phyloP scores from a whole-genome alignment of 2,888 invertebrate species.

The Amblyjoppa fuscipennis region DNA sequence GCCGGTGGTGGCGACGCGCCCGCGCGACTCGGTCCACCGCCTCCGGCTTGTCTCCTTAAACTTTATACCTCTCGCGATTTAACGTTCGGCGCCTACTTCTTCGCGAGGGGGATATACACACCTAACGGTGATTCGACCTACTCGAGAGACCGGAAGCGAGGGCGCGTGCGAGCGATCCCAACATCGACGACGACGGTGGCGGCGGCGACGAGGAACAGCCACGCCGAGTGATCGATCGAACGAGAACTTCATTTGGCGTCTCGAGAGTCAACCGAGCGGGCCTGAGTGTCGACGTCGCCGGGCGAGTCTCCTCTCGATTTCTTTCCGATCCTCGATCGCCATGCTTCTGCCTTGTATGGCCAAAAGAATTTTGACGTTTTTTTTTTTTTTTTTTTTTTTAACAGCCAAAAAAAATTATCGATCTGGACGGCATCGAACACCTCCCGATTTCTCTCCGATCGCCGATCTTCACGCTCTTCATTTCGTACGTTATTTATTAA shows the following conservation, averaged over 20 bases:
- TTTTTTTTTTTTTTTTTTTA: not conserved
- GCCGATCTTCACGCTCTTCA: not conserved
- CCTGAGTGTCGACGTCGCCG: constrained; percentile 33
- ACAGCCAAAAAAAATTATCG: no score
- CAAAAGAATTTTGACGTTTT: constrained; percentile 7
- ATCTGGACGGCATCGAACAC: not conserved
- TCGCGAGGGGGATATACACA: constrained; percentile 71
- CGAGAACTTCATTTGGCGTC: constrained; percentile 61
- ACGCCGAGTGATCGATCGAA: constrained; percentile 62
- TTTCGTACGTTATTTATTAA: constrained; percentile 15
- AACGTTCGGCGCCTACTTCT: constrained; percentile 64
- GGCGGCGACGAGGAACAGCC: constrained; percentile 28
- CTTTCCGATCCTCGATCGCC: constrained; percentile 17
- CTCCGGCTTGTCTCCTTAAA: constrained; percentile 76
- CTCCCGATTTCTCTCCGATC: not conserved
- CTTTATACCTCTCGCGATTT: constrained; percentile 68
- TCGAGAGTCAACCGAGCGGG: constrained; percentile 41
- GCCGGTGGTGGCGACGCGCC: constrained; percentile 19
- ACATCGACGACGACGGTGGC: constrained; percentile 22
- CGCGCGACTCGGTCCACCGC: constrained; percentile 72
- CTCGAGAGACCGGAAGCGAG: constrained; percentile 60
- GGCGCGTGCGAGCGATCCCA: constrained; percentile 64
- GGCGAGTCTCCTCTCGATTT: constrained; percentile 52
- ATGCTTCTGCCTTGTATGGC: not conserved
- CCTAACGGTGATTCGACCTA: constrained; percentile 82